These are phyloP conservation scores for Globodera ellingtonae DNA, from an alignment of 1,140 invertebrate genomes.

Conservation along the genomic window DNA sequence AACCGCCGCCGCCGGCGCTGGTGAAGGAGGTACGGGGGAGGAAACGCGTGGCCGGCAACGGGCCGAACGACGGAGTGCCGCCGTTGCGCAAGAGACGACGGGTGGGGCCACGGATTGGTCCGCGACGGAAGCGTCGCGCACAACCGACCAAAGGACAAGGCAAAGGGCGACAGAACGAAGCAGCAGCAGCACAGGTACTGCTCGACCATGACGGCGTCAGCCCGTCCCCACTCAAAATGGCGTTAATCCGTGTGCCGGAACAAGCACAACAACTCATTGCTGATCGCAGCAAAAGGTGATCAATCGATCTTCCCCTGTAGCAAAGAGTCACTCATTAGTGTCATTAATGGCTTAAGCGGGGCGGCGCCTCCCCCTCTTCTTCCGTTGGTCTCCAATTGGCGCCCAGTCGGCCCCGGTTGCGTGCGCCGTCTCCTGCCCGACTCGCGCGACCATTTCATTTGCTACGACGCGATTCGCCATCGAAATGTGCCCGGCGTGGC, in stretches of 20 bases:
- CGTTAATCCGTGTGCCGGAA: neutral
- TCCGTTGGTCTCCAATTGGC: conserved; percentile 22
- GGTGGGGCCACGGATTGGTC: neutral
- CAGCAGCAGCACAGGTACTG: too few species aligned
- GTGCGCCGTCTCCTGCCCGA: neutral
- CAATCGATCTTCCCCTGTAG: neutral
- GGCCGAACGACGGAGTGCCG: neutral
- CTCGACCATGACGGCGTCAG: too few species aligned
- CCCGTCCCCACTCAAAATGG: neutral
- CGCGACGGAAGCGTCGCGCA: neutral
- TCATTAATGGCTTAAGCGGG: neutral
- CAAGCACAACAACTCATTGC: neutral
- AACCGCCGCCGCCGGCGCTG: too few species aligned
- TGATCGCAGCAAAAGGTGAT: neutral
- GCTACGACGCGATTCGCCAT: conserved; percentile 21
- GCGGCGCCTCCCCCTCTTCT: neutral
- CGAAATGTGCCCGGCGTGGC: neutral
- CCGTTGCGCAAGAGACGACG: neutral
- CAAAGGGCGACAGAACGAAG: neutral
- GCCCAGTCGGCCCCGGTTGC: conserved; percentile 4
- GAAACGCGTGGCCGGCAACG: neutral
- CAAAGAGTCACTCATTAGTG: neutral
- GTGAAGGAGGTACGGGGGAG: too few species aligned
- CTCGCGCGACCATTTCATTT: conserved; percentile 6
- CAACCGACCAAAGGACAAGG: neutral